Evolutionary conservation across 1,140 invertebrate genomes (phyloP), one percentile per base, ranked within the genome.

Genomic region (Bilobella aurantiaca): DNA sequence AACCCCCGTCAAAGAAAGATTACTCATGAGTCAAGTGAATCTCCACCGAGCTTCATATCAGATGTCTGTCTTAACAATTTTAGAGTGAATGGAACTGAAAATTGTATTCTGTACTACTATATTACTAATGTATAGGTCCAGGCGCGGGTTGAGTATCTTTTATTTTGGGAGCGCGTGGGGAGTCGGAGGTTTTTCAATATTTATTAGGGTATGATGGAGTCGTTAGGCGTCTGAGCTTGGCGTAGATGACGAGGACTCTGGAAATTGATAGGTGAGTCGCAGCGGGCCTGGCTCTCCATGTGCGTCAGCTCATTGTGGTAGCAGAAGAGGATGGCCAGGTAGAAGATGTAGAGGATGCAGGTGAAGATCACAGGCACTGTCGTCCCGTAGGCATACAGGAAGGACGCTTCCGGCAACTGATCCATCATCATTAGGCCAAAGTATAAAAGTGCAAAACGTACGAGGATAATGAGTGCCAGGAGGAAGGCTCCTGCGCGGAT

Each of bases 271-370:
- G 68, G 68, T 5, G 64, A 69, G 25, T 67, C 57, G 8, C 37
- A 8, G 8, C 37, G 8, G 8, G 8, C 37, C 37, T 12, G 37
- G n/a, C 37, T 42, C n/a, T 8, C 8, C 8, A 42, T 42, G 30
- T 70, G 66, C 28, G 62, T 68, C 28, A 71, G 57, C 46, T 71
- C 69, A 62, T 71, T 68, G 53, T 71, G 66, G 62, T 71, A 71
- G 57, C 63, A 68, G 58, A 71, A 71, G 8, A 71, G 61, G 23
- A 68, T 30, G n/a, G 66, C 66, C 66, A 71, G 64, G 58, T 71
- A 71, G 53, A 71, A 63, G 18, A 71, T 34, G 66, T 71, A 71
- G 8, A 71, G 34, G 29, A 71, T 53, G 3, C 25, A 23, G 2
- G 66, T 71, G 64, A 68, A 71, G 21, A 68, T 62, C 1, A 71